phyloP scores from a whole-genome alignment of 2,888 invertebrate species.

The Pterobdella sp. region DNA sequence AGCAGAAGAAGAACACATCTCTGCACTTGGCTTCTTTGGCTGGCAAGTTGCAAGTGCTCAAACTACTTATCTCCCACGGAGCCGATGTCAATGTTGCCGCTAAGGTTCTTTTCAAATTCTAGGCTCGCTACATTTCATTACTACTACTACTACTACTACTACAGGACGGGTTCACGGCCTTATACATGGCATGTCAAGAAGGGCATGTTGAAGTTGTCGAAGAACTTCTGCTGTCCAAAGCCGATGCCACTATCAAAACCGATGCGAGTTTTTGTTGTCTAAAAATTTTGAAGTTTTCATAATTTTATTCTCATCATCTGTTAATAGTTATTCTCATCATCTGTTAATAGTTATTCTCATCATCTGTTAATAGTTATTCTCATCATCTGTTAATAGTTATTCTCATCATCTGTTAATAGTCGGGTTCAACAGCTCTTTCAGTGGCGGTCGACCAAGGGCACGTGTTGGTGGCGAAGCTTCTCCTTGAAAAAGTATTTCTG shows the following conservation, averaged over 20 bases:
- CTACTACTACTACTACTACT: not conserved
- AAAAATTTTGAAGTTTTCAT: not conserved
- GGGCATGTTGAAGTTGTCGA: slow-evolving; percentile 25
- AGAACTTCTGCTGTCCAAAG: slow-evolving; percentile 14
- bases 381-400: not conserved
- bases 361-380: slow-evolving; percentile 22
- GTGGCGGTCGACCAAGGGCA: slow-evolving; percentile 32
- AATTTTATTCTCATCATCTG: not conserved
- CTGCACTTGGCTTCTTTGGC: slow-evolving; percentile 20
- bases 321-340: slow-evolving; percentile 25
- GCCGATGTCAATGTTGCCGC: slow-evolving; percentile 20
- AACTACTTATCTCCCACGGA: slow-evolving; percentile 10
- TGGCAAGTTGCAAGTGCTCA: slow-evolving; percentile 23
- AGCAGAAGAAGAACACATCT: slow-evolving; percentile 23
- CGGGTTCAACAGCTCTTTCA: slow-evolving; percentile 30
- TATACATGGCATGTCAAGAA: slow-evolving; percentile 31
- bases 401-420: slow-evolving; percentile 10
- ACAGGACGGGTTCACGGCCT: slow-evolving; percentile 30
- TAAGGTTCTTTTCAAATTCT: no score
- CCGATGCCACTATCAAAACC: slow-evolving; percentile 23
- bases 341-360: slow-evolving; percentile 9
- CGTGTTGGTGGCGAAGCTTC: slow-evolving; percentile 22
- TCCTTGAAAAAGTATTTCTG: slow-evolving; percentile 28
- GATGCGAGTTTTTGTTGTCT: slow-evolving; percentile 16
- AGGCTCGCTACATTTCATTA: no score